A percentile compares a stretch with the other conserved stretches of the same genome.
Evolutionary conservation across 1,140 invertebrate genomes (phyloP).

Genomic region (Drosophila punjabiensis): DNA sequence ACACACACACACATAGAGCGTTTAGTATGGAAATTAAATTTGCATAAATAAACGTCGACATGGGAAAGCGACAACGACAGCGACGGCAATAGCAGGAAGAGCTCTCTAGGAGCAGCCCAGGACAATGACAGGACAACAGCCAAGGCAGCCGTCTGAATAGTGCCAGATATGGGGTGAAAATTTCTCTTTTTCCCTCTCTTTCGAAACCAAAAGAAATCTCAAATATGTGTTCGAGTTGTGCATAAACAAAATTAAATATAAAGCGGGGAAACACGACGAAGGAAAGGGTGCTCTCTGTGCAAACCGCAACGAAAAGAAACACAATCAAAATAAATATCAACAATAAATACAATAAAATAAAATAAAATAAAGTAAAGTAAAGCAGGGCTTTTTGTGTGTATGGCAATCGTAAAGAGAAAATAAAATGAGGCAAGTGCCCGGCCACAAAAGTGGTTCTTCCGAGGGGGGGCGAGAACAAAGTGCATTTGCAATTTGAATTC

Average conservation of each 20-base stretch:
- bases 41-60: conserved; percentile 83
- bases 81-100: conserved; percentile 21
- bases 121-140: conserved; percentile 61
- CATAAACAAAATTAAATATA: conserved; percentile 69
- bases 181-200: conserved; percentile 27
- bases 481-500: conserved; percentile 55
- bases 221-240: conserved; percentile 69
- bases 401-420: conserved; percentile 30
- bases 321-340: conserved; percentile 52
- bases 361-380: conserved; percentile 32
- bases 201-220: conserved; percentile 66
- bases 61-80: conserved; percentile 75
- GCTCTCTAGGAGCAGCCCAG: conserved; percentile 42
- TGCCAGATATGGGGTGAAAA: conserved; percentile 17
- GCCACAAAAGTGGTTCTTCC: conserved; percentile 30
- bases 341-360: conserved; percentile 29
- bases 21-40: conserved; percentile 84
- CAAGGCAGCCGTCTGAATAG: conserved; percentile 35
- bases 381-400: conserved; percentile 29
- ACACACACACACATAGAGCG: conserved; percentile 57
- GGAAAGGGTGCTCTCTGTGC: conserved; percentile 7
- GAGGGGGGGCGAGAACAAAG: conserved; percentile 36
- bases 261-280: neutral
- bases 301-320: conserved; percentile 33
- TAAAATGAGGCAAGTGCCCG: conserved; percentile 22